Conservation (phyloP, 2,797 vertebrate genomes). For the Sus cebifrons region DNA sequence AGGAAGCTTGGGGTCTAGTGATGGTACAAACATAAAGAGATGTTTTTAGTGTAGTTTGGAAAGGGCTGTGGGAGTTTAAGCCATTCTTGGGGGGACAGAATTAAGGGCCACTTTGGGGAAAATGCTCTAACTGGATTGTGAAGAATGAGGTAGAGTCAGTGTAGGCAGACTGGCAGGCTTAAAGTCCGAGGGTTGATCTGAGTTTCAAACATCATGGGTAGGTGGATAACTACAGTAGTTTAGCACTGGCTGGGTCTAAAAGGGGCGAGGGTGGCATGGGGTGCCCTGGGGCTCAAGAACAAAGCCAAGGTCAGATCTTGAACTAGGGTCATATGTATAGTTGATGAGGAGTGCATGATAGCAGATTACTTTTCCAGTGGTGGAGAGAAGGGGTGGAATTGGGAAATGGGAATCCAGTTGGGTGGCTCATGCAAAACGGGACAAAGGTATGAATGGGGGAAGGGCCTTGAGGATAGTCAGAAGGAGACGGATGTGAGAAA, state of each 20-base stretch:
- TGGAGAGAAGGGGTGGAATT: not conserved
- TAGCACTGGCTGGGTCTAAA: not conserved
- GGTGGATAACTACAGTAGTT: not conserved
- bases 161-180: not conserved
- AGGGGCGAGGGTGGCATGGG: too few species aligned
- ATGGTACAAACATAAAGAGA: not conserved
- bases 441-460: too few species aligned
- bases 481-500: not conserved
- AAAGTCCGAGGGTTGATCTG: not conserved
- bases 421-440: not conserved
- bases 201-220: not conserved
- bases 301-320: not conserved
- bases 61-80: not conserved
- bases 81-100: not conserved
- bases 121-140: not conserved
- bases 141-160: not conserved
- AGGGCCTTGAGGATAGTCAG: not conserved
- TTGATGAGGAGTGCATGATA: accelerated
- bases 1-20: not conserved
- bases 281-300: not conserved
- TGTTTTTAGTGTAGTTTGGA: not conserved
- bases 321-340: not conserved
- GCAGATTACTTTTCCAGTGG: not conserved
- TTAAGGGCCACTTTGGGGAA: not conserved
- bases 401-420: not conserved